A percentile compares a stretch with the other conserved stretches of the same genome.
Conservation (phyloP, 2,113 vertebrate species). For the Rynchops niger region DNA sequence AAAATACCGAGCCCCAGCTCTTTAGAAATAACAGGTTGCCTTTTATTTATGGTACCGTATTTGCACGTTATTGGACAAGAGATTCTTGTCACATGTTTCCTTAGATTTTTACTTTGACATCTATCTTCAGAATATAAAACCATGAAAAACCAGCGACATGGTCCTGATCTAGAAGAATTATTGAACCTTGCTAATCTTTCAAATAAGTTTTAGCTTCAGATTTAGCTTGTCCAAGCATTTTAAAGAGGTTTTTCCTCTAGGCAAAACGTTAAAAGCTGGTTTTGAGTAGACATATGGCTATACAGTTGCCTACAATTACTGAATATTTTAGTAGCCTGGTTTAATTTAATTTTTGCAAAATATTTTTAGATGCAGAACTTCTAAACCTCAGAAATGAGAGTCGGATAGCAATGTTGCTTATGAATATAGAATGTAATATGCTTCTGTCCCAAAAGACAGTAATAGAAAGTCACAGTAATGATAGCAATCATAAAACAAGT, state of each 20-base stretch:
- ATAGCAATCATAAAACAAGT: not conserved
- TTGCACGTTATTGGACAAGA: not conserved
- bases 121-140: constrained; percentile 5
- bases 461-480: not conserved
- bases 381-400: not conserved
- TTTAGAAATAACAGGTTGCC: not conserved
- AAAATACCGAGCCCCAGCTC: not conserved
- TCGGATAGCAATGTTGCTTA: not conserved
- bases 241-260: constrained; percentile 50
- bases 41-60: not conserved
- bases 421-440: not conserved
- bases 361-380: constrained; percentile 35
- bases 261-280: constrained; percentile 49
- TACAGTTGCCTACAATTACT: constrained; percentile 35
- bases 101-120: constrained; percentile 42
- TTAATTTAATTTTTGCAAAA: constrained; percentile 47
- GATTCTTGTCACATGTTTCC: not conserved
- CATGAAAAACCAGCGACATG: not conserved
- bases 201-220: constrained; percentile 63
- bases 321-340: constrained; percentile 53
- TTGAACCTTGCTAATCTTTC: constrained; percentile 32
- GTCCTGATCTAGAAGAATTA: constrained; percentile 46
- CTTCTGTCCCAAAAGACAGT: not conserved
- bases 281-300: constrained; percentile 43
- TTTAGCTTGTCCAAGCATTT: constrained; percentile 62